These are phyloP conservation scores for Meriones psammophilus DNA, from an alignment of 2,797 vertebrate species.

Conservation along the genomic window DNA sequence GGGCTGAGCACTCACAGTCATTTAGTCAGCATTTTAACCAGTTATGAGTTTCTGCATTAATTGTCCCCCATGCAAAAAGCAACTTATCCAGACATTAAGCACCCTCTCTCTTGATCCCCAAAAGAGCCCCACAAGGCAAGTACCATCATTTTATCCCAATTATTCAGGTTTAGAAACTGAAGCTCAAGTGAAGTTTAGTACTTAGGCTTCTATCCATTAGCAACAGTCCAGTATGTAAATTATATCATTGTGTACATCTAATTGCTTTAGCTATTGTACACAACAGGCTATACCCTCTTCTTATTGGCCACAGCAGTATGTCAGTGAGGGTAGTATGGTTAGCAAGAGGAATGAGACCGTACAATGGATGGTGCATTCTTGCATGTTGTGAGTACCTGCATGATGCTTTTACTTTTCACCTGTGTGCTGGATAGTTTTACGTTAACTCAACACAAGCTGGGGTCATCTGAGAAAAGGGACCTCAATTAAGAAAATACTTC, in stretches of 20 bases:
- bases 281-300: background rate
- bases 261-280: background rate
- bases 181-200: background rate
- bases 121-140: background rate
- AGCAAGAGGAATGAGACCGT: too few relatives aligned
- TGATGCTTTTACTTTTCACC: background rate
- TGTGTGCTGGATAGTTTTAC: background rate
- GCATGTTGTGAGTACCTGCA: background rate
- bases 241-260: background rate
- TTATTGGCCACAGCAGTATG: background rate
- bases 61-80: background rate
- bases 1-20: background rate
- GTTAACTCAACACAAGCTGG: background rate
- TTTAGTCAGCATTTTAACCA: background rate
- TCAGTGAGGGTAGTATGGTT: fast-evolving
- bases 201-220: background rate
- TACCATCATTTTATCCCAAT: background rate
- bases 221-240: background rate
- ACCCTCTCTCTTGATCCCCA: background rate
- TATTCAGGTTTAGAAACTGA: background rate
- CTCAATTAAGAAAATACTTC: background rate
- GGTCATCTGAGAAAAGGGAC: background rate
- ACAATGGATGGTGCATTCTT: too few relatives aligned
- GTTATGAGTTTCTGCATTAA: background rate
- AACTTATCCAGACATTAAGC: background rate